Evolutionary conservation across 2,888 invertebrate genomes (phyloP).

Genomic region (Ophion ellenae): DNA sequence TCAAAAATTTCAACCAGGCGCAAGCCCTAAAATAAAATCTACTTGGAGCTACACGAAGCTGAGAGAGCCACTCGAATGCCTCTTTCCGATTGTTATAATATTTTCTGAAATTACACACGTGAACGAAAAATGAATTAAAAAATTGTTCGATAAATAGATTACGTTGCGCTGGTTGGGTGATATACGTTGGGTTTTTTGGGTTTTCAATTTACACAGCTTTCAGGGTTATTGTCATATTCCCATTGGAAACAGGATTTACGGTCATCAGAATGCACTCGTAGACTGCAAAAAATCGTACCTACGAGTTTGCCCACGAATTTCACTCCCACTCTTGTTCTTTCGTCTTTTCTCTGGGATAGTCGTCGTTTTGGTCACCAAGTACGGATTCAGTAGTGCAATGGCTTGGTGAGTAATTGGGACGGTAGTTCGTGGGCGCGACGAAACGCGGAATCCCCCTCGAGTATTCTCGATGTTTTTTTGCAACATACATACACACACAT

Average conservation of each 20-base stretch:
- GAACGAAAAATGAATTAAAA: neutral
- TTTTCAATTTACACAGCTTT: too few relatives aligned
- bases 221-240: too few relatives aligned
- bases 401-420: conserved; percentile 77
- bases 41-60: neutral
- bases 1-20: too few relatives aligned
- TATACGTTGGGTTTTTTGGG: too few relatives aligned
- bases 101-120: neutral
- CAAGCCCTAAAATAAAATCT: too few relatives aligned
- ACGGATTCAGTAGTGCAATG: conserved; percentile 77
- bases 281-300: too few relatives aligned
- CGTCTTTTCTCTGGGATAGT: conserved; percentile 32
- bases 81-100: too few relatives aligned
- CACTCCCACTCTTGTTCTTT: conserved; percentile 29
- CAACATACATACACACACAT: conserved; percentile 15
- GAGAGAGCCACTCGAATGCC: neutral
- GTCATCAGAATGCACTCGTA: too few relatives aligned
- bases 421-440: conserved; percentile 65
- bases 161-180: too few relatives aligned
- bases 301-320: neutral
- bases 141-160: neutral
- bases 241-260: too few relatives aligned
- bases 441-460: conserved; percentile 74
- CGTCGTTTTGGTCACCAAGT: conserved; percentile 64
- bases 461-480: conserved; percentile 59